These are phyloP conservation scores for Rallus crepitans DNA, from an alignment of 2,797 vertebrate species.

Conservation along the genomic window DNA sequence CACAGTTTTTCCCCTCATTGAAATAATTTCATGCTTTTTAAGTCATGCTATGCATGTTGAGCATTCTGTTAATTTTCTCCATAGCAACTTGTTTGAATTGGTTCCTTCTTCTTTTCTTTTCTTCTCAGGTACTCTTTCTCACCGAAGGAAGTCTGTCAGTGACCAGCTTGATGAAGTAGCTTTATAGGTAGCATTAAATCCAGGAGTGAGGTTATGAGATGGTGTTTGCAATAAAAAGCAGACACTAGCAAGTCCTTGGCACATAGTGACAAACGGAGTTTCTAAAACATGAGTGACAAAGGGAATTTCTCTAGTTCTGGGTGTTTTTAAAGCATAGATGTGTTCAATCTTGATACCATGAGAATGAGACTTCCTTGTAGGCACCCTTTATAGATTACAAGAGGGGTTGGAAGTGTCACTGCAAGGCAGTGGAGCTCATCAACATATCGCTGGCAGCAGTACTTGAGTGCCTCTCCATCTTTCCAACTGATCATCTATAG, in stretches of 20 bases:
- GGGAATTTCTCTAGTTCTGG: background rate
- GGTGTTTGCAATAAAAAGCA: background rate
- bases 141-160: background rate
- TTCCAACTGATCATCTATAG: conserved; percentile 20
- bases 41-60: background rate
- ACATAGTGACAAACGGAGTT: background rate
- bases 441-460: conserved; percentile 19
- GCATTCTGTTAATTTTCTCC: background rate
- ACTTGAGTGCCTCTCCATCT: background rate
- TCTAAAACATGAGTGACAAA: background rate
- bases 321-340: background rate
- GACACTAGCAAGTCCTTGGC: background rate
- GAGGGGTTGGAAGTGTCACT: background rate
- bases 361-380: background rate
- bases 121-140: background rate
- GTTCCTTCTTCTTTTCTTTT: background rate
- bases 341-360: background rate
- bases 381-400: background rate
- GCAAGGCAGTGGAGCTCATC: conserved; percentile 9
- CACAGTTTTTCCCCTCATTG: background rate
- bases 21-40: background rate
- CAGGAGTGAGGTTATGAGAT: background rate
- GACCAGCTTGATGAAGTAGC: background rate
- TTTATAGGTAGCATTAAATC: background rate
- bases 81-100: background rate